phyloP scores from a whole-genome alignment of 2,797 vertebrate genomes.

The Schizopygopsis pylzovi region DNA sequence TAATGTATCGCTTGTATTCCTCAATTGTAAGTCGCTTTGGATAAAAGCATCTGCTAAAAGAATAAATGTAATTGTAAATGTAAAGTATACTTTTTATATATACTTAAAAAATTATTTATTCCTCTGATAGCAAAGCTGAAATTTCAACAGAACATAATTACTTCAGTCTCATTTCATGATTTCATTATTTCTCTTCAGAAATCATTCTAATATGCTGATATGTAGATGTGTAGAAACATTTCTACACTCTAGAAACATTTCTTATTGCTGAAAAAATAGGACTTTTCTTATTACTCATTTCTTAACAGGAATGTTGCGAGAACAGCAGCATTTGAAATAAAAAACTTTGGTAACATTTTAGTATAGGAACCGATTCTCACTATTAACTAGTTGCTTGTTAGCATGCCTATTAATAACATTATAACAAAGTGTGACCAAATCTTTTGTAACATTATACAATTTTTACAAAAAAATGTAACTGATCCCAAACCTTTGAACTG shows the following conservation, averaged over 20 bases:
- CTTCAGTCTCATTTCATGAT: background rate
- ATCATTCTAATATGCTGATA: background rate
- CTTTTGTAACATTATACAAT: background rate
- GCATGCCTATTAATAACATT: background rate
- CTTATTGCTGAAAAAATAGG: background rate
- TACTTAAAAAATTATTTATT: too few species aligned
- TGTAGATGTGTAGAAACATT: too few species aligned
- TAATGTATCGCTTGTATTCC: too few species aligned
- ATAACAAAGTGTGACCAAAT: too few species aligned
- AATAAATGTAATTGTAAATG: too few species aligned
- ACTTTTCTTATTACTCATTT: too few species aligned
- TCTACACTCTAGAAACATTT: background rate
- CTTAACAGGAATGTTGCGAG: too few species aligned
- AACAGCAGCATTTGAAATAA: background rate
- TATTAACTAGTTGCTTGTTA: background rate
- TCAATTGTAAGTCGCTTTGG: too few species aligned
- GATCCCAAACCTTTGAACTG: background rate
- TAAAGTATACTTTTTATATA: too few species aligned
- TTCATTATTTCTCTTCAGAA: background rate
- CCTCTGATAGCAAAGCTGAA: too few species aligned
- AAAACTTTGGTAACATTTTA: background rate
- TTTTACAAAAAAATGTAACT: background rate
- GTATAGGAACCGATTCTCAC: background rate
- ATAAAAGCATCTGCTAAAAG: too few species aligned
- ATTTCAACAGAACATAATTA: background rate